Percentiles rank a stretch among this genome's conserved stretches.
Evolutionary conservation across 2,888 invertebrate species (phyloP).

Genomic region (Salticus scenicus): DNA sequence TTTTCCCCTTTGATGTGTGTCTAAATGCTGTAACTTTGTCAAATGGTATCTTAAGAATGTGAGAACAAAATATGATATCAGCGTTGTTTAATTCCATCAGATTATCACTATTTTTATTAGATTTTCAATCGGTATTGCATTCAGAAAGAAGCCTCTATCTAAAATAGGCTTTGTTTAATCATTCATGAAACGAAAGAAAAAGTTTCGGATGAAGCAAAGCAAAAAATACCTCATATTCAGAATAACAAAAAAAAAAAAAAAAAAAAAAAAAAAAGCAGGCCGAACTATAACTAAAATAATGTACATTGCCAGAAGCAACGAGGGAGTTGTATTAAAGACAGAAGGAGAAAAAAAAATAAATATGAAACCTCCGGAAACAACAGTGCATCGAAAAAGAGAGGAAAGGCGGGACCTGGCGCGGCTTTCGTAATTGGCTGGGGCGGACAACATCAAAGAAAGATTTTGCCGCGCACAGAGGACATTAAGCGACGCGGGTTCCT

Average conservation of each 20-base stretch:
- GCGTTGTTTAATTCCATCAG: too few relatives aligned
- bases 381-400: not conserved
- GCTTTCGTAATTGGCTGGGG: conserved; percentile 49
- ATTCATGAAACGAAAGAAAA: not conserved
- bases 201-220: not conserved
- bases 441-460: conserved; percentile 54
- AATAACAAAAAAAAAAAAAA: not conserved
- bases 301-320: not conserved
- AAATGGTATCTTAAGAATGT: too few relatives aligned
- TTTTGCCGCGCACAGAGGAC: conserved; percentile 52
- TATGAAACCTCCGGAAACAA: not conserved
- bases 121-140: too few relatives aligned
- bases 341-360: not conserved
- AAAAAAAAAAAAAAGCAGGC: too few relatives aligned
- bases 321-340: not conserved
- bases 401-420: conserved; percentile 13
- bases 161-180: too few relatives aligned
- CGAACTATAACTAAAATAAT: not conserved
- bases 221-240: not conserved
- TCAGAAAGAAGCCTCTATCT: too few relatives aligned
- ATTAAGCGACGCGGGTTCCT: conserved; percentile 41
- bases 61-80: too few relatives aligned
- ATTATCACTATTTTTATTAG: too few relatives aligned
- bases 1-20: too few relatives aligned
- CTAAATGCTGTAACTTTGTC: too few relatives aligned